phyloP scores from a whole-genome alignment of 2,888 invertebrate genomes.

The Drosophila nigritarsus region DNA sequence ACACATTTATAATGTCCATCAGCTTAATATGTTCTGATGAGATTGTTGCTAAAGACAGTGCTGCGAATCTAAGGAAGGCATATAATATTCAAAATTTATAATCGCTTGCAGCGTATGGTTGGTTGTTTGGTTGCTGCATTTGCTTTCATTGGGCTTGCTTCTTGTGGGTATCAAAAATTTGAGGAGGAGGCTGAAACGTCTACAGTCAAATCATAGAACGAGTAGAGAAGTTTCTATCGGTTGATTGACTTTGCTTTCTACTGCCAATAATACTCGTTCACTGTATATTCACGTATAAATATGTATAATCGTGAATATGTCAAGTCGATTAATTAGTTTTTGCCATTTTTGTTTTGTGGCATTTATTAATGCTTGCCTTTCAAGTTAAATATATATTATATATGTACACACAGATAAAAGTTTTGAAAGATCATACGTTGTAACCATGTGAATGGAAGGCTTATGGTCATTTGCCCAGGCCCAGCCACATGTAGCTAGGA shows the following conservation, averaged over 20 bases:
- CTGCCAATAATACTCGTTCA: not conserved
- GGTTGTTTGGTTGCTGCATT: not conserved
- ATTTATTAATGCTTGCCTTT: slow-evolving; percentile 29
- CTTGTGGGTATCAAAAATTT: too few relatives aligned
- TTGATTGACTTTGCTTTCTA: not conserved
- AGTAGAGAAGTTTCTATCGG: not conserved
- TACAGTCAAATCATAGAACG: not conserved
- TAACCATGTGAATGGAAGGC: slow-evolving; percentile 10
- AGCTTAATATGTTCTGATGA: not conserved
- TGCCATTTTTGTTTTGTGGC: slow-evolving; percentile 6
- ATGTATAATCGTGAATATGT: not conserved
- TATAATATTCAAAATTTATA: not conserved
- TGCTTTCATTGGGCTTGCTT: not conserved
- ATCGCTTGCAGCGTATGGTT: too few relatives aligned
- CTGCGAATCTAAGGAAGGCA: not conserved
- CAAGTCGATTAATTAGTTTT: slow-evolving; percentile 10
- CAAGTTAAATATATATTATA: slow-evolving; percentile 3
- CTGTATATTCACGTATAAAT: not conserved
- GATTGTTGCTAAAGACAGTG: too few relatives aligned
- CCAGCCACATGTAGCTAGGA: slow-evolving; percentile 89
- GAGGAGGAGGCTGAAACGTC: too few relatives aligned
- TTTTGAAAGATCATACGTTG: slow-evolving; percentile 47
- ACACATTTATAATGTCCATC: not conserved
- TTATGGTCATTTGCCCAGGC: slow-evolving; percentile 86
- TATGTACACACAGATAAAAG: slow-evolving; percentile 36